These are phyloP conservation scores for Willisornis vidua DNA, from an alignment of 2,113 vertebrate genomes.

Conservation along the genomic window DNA sequence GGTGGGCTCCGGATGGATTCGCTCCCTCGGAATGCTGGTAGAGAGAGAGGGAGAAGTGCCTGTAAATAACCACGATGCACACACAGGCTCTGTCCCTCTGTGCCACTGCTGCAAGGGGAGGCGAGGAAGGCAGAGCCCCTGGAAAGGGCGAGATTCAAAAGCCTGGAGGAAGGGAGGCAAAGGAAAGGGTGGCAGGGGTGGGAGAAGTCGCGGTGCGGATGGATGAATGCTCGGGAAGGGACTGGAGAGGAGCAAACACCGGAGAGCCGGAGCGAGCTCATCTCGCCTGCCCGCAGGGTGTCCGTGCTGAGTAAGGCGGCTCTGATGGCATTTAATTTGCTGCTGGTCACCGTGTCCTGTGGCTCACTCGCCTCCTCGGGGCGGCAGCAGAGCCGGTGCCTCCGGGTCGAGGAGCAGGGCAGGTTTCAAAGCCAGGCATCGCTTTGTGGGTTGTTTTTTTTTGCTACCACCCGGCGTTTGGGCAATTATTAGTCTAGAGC, in stretches of 20 bases:
- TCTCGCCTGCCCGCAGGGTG: not conserved
- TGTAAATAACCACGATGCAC: not conserved
- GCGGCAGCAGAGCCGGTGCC: not conserved
- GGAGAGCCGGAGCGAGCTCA: not conserved
- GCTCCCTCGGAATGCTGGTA: not conserved
- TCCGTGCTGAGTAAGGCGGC: not conserved
- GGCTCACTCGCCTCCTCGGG: not conserved
- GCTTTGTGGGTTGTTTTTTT: not conserved
- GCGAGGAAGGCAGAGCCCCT: not conserved
- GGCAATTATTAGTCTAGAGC: constrained; percentile 55
- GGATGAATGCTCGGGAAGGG: not conserved
- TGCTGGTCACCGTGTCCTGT: not conserved
- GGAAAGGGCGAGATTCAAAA: not conserved
- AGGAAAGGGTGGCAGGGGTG: not conserved
- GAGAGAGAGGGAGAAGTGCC: not conserved
- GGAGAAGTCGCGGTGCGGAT: not conserved
- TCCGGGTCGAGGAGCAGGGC: not conserved
- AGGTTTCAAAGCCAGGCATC: not conserved
- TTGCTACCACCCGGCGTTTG: not conserved
- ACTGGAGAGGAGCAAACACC: not conserved
- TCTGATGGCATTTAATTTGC: constrained; percentile 13
- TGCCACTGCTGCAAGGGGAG: not conserved
- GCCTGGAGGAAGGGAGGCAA: not conserved
- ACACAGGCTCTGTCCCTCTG: not conserved
- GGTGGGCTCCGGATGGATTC: not conserved